Evolutionary conservation across 2,797 vertebrate genomes (phyloP), one percentile per base, ranked within the genome.

Genomic region (Brachymystax lenok): DNA sequence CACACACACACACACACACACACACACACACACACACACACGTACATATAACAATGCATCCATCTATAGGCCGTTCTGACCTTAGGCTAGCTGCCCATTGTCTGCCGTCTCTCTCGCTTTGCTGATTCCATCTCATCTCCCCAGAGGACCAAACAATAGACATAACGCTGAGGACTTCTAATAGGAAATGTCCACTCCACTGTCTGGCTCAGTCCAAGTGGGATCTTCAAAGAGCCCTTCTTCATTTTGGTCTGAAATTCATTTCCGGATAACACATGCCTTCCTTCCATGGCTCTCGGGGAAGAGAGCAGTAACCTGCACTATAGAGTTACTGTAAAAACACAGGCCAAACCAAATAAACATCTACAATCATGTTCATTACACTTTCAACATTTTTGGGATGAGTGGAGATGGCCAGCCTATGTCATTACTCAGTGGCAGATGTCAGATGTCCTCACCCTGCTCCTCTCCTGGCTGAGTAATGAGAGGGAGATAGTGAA

Each of bases 391-490:
- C 61, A 27, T 24, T 50, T 74, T 35, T 50, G 73, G 76, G 17
- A 17, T 56, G 59, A 52, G 66, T 73, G 16, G 69, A n/a, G 40
- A 24, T 46, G 40, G 21, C 1, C 33, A 46, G 50, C 52, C 71
- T 1, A 10, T 74, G 79, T 81, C 79, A 68, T 82, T 74, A 76
- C 6, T 80, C 27, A 64, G 54, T 40, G 64, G 79, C 81, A 83
- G 80, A 83, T 85, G 83, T 85, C 81, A 83, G 80, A 83, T 85
- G 83, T 85, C 76, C 76, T 67, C 64, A 13, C 46, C 69, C n/a
- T 70, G 68, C 10, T 12, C 10, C 12, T 71, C 10, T 46, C 72
- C 80, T 77, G 75, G 86, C 86, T 88, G 71, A 28, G 28, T 35
- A 84, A 89, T 85, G 40, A 61, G 84, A 80, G 85, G 69, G 56